A percentile compares a stretch with the other conserved stretches of the same genome.
Evolutionary conservation across 2,113 vertebrate genomes (phyloP).

Genomic region (Zosterops pallidus): DNA sequence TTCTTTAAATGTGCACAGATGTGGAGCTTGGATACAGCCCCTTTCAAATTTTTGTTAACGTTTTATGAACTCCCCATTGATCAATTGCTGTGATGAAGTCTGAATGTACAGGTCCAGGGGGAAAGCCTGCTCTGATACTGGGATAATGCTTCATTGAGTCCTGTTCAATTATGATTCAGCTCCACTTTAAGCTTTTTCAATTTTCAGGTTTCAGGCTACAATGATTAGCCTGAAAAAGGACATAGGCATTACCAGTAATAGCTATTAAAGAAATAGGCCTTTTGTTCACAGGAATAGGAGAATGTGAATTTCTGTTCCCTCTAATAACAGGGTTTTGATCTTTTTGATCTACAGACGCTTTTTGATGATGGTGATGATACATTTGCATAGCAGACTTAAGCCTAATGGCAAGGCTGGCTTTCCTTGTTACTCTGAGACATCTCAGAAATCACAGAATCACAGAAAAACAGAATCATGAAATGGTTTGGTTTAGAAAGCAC

Average conservation of each 20-base stretch:
- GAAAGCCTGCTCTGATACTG: neutral
- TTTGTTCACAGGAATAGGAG: neutral
- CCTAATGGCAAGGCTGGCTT: neutral
- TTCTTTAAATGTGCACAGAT: neutral
- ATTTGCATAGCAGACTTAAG: neutral
- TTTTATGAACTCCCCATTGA: neutral
- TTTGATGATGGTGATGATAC: neutral
- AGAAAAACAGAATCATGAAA: neutral
- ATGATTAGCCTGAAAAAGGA: neutral
- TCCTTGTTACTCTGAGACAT: neutral
- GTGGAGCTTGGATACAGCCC: neutral
- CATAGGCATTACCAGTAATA: neutral
- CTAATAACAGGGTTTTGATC: neutral
- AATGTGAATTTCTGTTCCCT: neutral
- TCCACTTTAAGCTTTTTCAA: neutral
- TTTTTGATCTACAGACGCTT: neutral
- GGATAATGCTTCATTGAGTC: neutral
- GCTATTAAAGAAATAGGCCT: neutral
- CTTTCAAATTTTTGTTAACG: neutral
- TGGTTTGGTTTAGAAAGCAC: neutral
- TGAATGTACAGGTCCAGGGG: neutral
- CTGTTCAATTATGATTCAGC: neutral
- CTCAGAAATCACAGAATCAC: neutral
- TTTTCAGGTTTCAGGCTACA: neutral
- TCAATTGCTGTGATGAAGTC: neutral